Evolutionary conservation across 2,113 vertebrate species (phyloP).

Genomic region (Hemibagrus wyckioides): DNA sequence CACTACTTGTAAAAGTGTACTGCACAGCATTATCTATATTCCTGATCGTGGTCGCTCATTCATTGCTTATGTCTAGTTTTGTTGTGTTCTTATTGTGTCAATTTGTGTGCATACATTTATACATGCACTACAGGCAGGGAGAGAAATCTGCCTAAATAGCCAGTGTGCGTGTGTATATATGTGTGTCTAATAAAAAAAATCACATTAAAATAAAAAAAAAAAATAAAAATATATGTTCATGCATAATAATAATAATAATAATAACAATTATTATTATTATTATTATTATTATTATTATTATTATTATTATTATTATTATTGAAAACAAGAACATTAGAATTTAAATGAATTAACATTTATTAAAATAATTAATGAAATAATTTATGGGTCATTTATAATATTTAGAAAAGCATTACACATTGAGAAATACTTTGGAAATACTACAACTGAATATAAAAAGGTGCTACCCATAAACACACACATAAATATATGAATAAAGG

Average conservation of each 20-base stretch:
- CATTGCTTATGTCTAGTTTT: slow-evolving; percentile 15
- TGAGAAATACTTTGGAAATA: neutral
- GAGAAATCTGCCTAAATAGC: slow-evolving; percentile 9
- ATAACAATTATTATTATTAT: neutral
- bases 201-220: too few species aligned
- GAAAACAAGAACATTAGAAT: neutral
- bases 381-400: neutral
- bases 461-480: slow-evolving; percentile 5
- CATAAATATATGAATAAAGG: too few species aligned
- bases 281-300: neutral
- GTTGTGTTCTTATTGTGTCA: slow-evolving; percentile 21
- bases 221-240: too few species aligned
- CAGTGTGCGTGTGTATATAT: neutral
- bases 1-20: slow-evolving; percentile 26
- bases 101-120: neutral
- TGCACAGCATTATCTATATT: slow-evolving; percentile 24
- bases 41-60: slow-evolving; percentile 9
- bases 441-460: neutral
- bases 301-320: neutral
- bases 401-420: neutral
- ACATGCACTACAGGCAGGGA: neutral
- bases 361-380: neutral
- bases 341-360: neutral
- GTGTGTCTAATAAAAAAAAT: too few species aligned
- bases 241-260: neutral